phyloP scores from a whole-genome alignment of 2,888 invertebrate genomes.

The Hyles lineata region DNA sequence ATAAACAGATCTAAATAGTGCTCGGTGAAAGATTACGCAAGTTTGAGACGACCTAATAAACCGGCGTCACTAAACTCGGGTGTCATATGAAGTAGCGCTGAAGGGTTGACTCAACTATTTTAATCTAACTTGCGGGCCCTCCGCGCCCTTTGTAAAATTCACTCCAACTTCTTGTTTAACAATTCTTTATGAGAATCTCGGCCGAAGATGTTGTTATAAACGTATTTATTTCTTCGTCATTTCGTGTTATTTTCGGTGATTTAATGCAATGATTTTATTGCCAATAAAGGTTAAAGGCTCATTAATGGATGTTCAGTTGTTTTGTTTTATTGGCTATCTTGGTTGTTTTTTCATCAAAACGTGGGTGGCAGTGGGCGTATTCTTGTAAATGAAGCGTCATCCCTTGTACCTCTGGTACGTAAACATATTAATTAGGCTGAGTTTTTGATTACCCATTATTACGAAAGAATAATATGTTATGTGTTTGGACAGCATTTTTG shows the following conservation, averaged over 20 bases:
- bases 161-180: slow-evolving; percentile 62
- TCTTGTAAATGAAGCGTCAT: too few relatives aligned
- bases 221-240: neutral
- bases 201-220: slow-evolving; percentile 10
- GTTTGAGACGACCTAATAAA: slow-evolving; percentile 15
- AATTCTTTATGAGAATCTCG: slow-evolving; percentile 63
- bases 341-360: neutral
- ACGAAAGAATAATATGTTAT: too few relatives aligned
- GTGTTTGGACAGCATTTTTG: too few relatives aligned
- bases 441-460: too few relatives aligned
- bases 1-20: neutral
- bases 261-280: too few relatives aligned
- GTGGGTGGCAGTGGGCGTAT: neutral
- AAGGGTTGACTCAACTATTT: slow-evolving; percentile 68
- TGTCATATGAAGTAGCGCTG: slow-evolving; percentile 52
- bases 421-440: too few relatives aligned
- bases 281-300: too few relatives aligned
- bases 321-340: too few relatives aligned
- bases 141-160: slow-evolving; percentile 65
- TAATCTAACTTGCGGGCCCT: slow-evolving; percentile 70
- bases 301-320: too few relatives aligned
- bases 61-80: slow-evolving; percentile 8
- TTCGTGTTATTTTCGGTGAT: neutral
- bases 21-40: slow-evolving; percentile 10
- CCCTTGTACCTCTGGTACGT: too few relatives aligned